Evolutionary conservation across 2,113 vertebrate species (phyloP).

Genomic region (Colistium nudipinnis): DNA sequence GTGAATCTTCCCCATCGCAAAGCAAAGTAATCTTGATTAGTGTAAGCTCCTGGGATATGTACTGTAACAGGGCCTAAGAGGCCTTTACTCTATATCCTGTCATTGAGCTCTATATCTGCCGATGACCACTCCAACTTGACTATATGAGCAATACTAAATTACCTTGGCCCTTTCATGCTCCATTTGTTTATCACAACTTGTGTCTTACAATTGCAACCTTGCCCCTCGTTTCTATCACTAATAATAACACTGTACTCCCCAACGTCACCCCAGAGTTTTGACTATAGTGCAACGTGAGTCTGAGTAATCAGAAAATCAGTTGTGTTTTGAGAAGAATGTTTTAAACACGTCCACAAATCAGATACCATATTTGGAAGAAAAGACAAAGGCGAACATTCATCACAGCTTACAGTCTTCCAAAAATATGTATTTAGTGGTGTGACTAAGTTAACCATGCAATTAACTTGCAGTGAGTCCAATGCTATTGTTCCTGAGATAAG

Average conservation of each 20-base stretch:
- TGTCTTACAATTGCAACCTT: background rate
- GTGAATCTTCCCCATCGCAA: conserved; percentile 16
- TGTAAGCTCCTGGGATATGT: conserved; percentile 20
- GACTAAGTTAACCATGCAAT: background rate
- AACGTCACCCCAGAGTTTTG: background rate
- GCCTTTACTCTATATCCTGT: conserved; percentile 24
- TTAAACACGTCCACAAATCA: background rate
- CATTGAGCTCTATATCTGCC: background rate
- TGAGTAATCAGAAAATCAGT: too few relatives aligned
- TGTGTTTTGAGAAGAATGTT: background rate
- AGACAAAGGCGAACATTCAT: background rate
- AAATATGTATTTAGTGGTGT: background rate
- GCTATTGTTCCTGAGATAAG: background rate
- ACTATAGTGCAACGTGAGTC: too few relatives aligned
- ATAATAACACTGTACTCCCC: background rate
- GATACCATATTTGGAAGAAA: background rate
- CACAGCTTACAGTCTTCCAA: background rate
- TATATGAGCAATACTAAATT: background rate
- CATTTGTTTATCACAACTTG: background rate
- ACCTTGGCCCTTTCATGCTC: too few relatives aligned
- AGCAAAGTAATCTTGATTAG: conserved; percentile 48
- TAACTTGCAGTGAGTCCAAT: background rate
- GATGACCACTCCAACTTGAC: conserved; percentile 2
- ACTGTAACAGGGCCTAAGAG: conserved; percentile 19
- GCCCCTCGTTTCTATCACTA: background rate